Evolutionary conservation across 2,113 vertebrate genomes (phyloP).

Genomic region (Lipophrys pholis): DNA sequence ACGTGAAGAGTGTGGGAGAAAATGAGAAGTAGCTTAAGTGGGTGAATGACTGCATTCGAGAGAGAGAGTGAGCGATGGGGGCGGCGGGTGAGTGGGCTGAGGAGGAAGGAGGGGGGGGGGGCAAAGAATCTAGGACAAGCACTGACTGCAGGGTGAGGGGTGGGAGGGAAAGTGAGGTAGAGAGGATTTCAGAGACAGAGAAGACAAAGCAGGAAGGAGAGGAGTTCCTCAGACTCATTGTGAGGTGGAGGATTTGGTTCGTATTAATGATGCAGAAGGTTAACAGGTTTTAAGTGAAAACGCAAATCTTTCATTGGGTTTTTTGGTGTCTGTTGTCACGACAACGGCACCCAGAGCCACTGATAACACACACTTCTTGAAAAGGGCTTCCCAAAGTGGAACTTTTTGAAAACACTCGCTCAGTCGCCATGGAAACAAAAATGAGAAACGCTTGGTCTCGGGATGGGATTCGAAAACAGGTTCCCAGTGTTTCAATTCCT

Average conservation of each 20-base stretch:
- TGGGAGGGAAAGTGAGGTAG: constrained; percentile 58
- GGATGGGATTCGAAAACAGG: no score
- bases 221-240: constrained; percentile 47
- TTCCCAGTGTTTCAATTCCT: no score
- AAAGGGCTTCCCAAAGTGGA: no score
- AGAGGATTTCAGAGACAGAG: constrained; percentile 58
- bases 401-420: no score
- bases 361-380: no score
- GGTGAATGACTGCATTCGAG: constrained; percentile 55
- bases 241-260: constrained; percentile 56
- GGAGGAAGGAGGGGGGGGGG: constrained; percentile 10
- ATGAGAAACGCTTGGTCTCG: no score
- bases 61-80: constrained; percentile 23
- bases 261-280: constrained; percentile 40
- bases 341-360: no score
- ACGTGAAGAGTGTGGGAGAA: constrained; percentile 58
- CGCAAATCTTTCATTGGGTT: no score
- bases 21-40: constrained; percentile 65
- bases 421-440: no score
- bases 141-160: constrained; percentile 80
- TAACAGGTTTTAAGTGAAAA: no score
- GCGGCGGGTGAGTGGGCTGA: no score
- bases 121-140: constrained; percentile 81
- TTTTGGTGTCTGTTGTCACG: no score
- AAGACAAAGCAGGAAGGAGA: constrained; percentile 20